Conservation (phyloP, 2,113 vertebrate genomes). For the Desmodus rotundus region DNA sequence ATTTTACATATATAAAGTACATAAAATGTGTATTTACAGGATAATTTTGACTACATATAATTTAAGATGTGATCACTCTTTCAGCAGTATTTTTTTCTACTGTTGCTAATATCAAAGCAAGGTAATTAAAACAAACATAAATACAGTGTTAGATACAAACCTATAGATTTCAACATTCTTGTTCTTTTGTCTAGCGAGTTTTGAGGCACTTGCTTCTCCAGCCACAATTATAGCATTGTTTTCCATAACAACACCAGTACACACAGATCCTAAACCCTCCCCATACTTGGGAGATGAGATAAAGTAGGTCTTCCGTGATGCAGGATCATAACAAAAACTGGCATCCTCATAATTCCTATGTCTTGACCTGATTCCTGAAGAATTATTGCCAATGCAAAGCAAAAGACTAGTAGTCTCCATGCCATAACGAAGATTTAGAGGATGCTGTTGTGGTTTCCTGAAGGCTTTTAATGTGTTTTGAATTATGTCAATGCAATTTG, state of each 20-base stretch:
- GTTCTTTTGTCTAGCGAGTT: constrained; percentile 89
- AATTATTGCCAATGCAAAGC: constrained; percentile 93
- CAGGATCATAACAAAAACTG: constrained; percentile 93
- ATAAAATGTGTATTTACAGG: neutral
- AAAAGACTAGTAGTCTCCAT: constrained; percentile 96
- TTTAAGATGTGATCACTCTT: neutral
- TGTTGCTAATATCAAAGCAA: neutral
- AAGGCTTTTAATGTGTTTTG: constrained; percentile 81
- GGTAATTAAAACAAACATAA: neutral
- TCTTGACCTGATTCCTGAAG: constrained; percentile 90
- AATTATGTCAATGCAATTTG: constrained; percentile 85
- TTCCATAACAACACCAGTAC: constrained; percentile 91
- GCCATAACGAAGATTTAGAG: constrained; percentile 90
- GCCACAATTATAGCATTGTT: constrained; percentile 91
- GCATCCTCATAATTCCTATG: constrained; percentile 89
- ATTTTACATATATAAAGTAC: neutral
- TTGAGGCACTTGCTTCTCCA: constrained; percentile 89
- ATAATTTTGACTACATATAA: neutral
- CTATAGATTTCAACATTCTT: constrained; percentile 92
- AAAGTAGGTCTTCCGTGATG: constrained; percentile 88
- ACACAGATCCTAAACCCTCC: constrained; percentile 90
- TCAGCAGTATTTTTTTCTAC: neutral
- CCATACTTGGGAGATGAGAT: constrained; percentile 94
- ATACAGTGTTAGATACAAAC: constrained; percentile 79
- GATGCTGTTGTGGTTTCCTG: constrained; percentile 78